Percentiles rank a stretch among this genome's conserved stretches.
Evolutionary conservation across 1,140 invertebrate genomes (phyloP).

Genomic region (Ceratina calcarata): DNA sequence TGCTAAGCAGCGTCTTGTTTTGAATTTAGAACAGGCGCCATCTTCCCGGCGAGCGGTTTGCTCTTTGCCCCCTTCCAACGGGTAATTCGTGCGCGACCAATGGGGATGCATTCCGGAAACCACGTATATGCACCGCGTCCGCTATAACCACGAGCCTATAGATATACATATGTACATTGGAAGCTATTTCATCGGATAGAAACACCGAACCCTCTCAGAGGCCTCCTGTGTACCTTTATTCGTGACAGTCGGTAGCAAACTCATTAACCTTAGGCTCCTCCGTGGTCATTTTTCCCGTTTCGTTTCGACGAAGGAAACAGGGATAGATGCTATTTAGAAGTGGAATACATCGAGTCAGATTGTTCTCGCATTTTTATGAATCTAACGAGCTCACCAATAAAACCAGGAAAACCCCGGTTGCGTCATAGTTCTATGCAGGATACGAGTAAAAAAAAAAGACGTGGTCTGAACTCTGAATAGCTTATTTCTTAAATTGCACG

Average conservation of each 20-base stretch:
- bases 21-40: conserved; percentile 80
- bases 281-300: background rate
- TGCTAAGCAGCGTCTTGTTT: conserved; percentile 79
- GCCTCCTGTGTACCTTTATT: conserved; percentile 50
- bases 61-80: conserved; percentile 74
- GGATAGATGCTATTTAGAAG: background rate
- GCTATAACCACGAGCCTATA: conserved; percentile 49
- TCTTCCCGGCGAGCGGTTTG: conserved; percentile 76
- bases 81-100: conserved; percentile 74
- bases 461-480: background rate
- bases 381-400: no score
- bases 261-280: conserved; percentile 62
- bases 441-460: background rate
- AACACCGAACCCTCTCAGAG: conserved; percentile 32
- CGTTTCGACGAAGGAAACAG: background rate
- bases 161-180: conserved; percentile 32
- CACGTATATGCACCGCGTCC: conserved; percentile 51
- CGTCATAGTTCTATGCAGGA: background rate
- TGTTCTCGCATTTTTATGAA: no score
- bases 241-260: conserved; percentile 64
- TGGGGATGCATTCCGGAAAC: conserved; percentile 72
- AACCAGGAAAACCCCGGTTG: background rate
- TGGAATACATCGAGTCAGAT: background rate
- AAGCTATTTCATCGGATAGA: conserved; percentile 50
- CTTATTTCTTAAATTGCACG: background rate